These are phyloP conservation scores for Belonocnema kinseyi DNA, from an alignment of 1,140 invertebrate species.

Conservation along the genomic window DNA sequence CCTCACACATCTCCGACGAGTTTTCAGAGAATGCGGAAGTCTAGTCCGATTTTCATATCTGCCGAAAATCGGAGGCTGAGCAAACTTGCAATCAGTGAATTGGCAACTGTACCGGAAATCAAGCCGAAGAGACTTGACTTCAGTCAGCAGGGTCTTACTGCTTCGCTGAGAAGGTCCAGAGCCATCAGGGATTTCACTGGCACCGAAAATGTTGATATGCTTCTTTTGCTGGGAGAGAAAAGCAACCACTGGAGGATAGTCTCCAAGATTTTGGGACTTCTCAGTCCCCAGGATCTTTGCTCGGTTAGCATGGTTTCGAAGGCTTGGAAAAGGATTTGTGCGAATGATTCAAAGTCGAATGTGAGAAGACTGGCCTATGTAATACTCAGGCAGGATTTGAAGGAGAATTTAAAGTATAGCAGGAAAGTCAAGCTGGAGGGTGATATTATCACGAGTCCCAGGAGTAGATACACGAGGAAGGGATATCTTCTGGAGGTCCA, in stretches of 20 bases:
- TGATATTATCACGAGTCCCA: slow-evolving; percentile 58
- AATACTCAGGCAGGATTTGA: slow-evolving; percentile 61
- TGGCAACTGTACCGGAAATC: slow-evolving; percentile 46
- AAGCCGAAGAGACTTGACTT: slow-evolving; percentile 68
- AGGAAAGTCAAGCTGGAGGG: slow-evolving; percentile 61
- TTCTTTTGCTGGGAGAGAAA: slow-evolving; percentile 65
- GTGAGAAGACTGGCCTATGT: slow-evolving; percentile 61
- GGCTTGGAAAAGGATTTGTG: slow-evolving; percentile 65
- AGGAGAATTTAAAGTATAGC: slow-evolving; percentile 66
- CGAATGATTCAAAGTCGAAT: slow-evolving; percentile 60
- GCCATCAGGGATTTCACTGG: slow-evolving; percentile 60
- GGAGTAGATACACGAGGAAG: slow-evolving; percentile 60
- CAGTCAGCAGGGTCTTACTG: slow-evolving; percentile 45
- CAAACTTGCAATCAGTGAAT: slow-evolving; percentile 52
- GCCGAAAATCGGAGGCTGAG: slow-evolving; percentile 52
- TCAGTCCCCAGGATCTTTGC: slow-evolving; percentile 64
- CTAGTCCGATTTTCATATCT: slow-evolving; percentile 43
- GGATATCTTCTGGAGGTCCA: slow-evolving; percentile 65
- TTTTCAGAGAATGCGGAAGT: slow-evolving; percentile 41
- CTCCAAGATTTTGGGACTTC: slow-evolving; percentile 59
- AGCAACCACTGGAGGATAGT: slow-evolving; percentile 66
- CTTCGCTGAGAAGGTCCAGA: slow-evolving; percentile 43
- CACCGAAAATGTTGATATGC: slow-evolving; percentile 60
- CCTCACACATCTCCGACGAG: slow-evolving; percentile 57
- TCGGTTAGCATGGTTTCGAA: slow-evolving; percentile 68